Conservation (phyloP, 2,888 invertebrate genomes). For the Ichneumoninae sp. region DNA sequence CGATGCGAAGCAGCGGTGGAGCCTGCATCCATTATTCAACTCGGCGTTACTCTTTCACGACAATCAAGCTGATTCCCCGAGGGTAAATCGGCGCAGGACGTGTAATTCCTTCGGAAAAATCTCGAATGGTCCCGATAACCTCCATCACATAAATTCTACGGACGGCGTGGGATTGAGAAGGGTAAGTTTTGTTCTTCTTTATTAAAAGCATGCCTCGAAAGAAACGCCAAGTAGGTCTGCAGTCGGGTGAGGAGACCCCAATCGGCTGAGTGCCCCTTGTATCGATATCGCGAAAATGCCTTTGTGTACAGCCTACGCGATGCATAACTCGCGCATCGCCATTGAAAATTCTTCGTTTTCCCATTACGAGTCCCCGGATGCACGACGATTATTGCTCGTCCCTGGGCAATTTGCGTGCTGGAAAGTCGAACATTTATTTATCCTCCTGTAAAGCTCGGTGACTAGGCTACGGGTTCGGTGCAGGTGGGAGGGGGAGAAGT, state of each 20-base stretch:
- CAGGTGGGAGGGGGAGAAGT: neutral
- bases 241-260: constrained; percentile 21
- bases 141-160: constrained; percentile 55
- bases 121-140: constrained; percentile 43
- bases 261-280: constrained; percentile 45
- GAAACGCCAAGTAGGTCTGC: constrained; percentile 31
- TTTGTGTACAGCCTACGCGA: neutral
- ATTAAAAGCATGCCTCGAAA: constrained; percentile 24
- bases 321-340: neutral
- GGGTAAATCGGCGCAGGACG: constrained; percentile 42
- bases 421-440: constrained; percentile 11
- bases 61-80: constrained; percentile 49
- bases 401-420: constrained; percentile 23
- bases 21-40: constrained; percentile 30
- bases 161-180: constrained; percentile 35
- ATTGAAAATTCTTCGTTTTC: constrained; percentile 12
- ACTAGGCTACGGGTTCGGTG: neutral
- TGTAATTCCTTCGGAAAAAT: constrained; percentile 40
- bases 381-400: constrained; percentile 23
- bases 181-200: constrained; percentile 18
- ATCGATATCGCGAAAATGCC: neutral
- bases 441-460: neutral
- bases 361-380: neutral
- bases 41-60: constrained; percentile 46
- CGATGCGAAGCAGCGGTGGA: constrained; percentile 8